Base-by-base conservation (phyloP, 2,888 invertebrate species). In the Alitta virens region DNA sequence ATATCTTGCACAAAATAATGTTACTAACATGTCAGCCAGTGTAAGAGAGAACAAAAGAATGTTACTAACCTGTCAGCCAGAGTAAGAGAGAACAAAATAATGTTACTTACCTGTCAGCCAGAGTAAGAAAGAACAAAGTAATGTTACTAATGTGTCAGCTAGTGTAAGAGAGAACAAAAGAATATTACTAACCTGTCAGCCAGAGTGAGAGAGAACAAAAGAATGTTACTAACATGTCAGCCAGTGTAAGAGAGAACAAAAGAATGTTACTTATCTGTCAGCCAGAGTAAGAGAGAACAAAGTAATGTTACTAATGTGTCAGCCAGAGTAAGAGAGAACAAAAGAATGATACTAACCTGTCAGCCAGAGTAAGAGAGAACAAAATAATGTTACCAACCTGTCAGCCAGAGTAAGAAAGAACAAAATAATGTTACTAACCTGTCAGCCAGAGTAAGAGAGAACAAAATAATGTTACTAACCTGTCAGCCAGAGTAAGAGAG, bases 211-310 rank as follows among this genome's bases (percentile, higher is more conserved):
- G 76, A 75, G 61, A 73, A 76, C 42, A 66, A 68, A 68, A 75
- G 76, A 40, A 75, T 75, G 59, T 74, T 72, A 76, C 75, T 26
- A 63, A 76, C 76, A 74, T 71, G 60, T 73, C 73, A 0, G 75
- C 73, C 49, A 76, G 68, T 3, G 74, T 71, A 50, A 71, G 62
- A n/a, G n/a, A n/a, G n/a, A n/a, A n/a, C n/a, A n/a, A n/a, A n/a
- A n/a, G n/a, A n/a, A n/a, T n/a, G 25, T 49, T 9, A 76, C 57
- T 33, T 64, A 77, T 76, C 75, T 72, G 62, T 74, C 73, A 1
- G 75, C 74, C 54, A 77, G 69, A 2, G 74, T 72, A 50, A 72
- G 63, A 26, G 77, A 75, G 62, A 74, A 77, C 51, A 67, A 68
- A 74, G 26, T 76, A 66, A 18, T 71, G 67, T 52, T 72, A 76